Evolutionary conservation across 64 coral and sea anemone genomes (phyloP).

Genomic region (Actinia equina): DNA sequence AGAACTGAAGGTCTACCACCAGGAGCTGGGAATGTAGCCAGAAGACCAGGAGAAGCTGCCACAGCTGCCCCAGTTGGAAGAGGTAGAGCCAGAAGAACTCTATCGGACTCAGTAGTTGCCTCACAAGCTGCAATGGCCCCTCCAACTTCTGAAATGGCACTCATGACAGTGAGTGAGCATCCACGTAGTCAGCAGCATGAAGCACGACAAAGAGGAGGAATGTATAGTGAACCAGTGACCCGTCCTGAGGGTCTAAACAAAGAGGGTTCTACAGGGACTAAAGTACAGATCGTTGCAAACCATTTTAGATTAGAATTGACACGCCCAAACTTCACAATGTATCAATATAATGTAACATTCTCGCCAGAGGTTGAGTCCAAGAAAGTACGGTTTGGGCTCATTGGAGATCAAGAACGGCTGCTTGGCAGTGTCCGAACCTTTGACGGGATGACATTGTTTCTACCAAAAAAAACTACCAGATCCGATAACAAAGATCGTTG

Average conservation of each 20-base stretch:
- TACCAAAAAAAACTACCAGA: constrained; percentile 69
- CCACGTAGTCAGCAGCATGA: neutral
- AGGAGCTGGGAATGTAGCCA: constrained; percentile 29
- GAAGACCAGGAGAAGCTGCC: constrained; percentile 58
- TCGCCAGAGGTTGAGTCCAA: constrained; percentile 76
- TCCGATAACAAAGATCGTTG: constrained; percentile 21
- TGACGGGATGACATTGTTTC: constrained; percentile 86
- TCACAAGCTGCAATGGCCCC: constrained; percentile 21
- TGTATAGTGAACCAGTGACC: constrained; percentile 30
- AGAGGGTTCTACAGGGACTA: constrained; percentile 39
- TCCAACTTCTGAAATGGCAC: constrained; percentile 54
- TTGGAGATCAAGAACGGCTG: constrained; percentile 56
- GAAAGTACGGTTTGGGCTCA: constrained; percentile 48
- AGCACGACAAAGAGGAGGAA: neutral
- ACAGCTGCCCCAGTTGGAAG: constrained; percentile 37
- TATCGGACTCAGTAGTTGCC: constrained; percentile 24
- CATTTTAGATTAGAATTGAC: constrained; percentile 48
- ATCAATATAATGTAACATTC: constrained; percentile 84
- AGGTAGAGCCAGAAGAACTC: constrained; percentile 72
- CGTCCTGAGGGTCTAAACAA: constrained; percentile 46
- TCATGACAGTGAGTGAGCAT: constrained; percentile 32
- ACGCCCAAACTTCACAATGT: constrained; percentile 41
- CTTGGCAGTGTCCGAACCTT: constrained; percentile 70
- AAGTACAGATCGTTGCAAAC: constrained; percentile 45
- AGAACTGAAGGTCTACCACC: constrained; percentile 17